phyloP scores from a whole-genome alignment of 2,888 invertebrate genomes.

The Polylopha cassiicola region DNA sequence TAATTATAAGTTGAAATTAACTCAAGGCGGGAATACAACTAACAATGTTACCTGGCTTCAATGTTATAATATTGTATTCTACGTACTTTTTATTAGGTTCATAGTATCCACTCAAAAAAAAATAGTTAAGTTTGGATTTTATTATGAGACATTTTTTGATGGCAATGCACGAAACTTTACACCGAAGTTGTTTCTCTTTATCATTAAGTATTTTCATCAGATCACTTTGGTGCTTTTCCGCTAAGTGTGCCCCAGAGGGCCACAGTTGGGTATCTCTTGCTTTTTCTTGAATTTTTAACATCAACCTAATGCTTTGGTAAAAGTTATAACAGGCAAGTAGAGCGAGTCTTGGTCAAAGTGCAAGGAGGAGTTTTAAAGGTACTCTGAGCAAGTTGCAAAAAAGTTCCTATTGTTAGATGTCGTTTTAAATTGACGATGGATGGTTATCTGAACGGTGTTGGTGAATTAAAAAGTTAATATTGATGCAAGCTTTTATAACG shows the following conservation, averaged over 20 bases:
- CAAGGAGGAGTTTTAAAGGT: conserved; percentile 7
- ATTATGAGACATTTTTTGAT: too few species aligned
- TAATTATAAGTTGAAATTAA: too few species aligned
- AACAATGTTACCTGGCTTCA: too few species aligned
- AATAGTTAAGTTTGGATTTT: too few species aligned
- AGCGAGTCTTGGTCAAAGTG: conserved; percentile 14
- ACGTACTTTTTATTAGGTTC: too few species aligned
- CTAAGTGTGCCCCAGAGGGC: conserved; percentile 53
- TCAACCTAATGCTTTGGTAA: conserved; percentile 40
- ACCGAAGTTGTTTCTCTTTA: conserved; percentile 35
- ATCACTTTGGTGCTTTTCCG: conserved; percentile 37
- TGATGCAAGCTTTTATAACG: too few species aligned
- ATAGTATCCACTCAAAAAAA: too few species aligned
- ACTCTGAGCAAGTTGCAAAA: not conserved
- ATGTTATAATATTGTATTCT: too few species aligned
- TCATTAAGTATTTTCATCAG: conserved; percentile 60
- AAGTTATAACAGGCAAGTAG: conserved; percentile 36
- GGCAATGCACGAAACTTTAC: conserved; percentile 4
- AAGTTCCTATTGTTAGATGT: not conserved
- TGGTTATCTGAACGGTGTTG: too few species aligned
- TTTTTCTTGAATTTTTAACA: conserved; percentile 67
- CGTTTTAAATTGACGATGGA: too few species aligned
- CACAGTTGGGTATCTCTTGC: conserved; percentile 49
- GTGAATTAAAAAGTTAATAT: not conserved
- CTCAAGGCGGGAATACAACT: too few species aligned